phyloP scores from a whole-genome alignment of 2,113 vertebrate species.

The Pseudopipra pipra region DNA sequence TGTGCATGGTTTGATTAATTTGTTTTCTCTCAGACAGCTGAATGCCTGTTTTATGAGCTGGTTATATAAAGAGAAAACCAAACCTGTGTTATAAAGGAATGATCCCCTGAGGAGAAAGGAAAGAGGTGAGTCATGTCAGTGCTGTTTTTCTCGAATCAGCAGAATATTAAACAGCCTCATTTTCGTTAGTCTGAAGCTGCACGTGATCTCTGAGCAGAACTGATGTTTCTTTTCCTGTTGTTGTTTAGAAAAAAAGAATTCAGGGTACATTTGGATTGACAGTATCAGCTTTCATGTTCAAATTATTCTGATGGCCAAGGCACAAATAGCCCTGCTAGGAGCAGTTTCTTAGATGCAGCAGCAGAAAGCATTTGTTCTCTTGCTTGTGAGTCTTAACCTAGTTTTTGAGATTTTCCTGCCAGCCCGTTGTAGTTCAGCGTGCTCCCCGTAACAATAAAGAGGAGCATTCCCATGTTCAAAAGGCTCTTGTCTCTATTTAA shows the following conservation, averaged over 20 bases:
- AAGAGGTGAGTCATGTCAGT: slow-evolving; percentile 39
- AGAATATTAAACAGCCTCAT: slow-evolving; percentile 24
- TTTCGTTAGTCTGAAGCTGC: neutral
- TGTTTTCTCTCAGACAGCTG: neutral
- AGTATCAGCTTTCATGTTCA: neutral
- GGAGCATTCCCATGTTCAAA: neutral
- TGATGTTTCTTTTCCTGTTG: neutral
- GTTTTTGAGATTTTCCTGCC: neutral
- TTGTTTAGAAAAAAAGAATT: neutral
- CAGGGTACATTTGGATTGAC: neutral
- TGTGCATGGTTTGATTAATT: neutral
- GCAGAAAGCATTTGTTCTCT: slow-evolving; percentile 7
- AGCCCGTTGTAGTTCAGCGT: neutral
- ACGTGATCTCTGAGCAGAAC: neutral
- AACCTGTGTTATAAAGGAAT: neutral
- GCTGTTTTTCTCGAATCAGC: slow-evolving; percentile 17
- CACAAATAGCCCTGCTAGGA: neutral
- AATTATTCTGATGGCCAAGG: neutral
- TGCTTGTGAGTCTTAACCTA: neutral
- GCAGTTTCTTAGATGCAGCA: neutral
- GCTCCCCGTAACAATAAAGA: neutral
- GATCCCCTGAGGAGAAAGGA: neutral
- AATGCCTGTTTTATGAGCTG: neutral
- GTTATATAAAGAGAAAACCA: neutral
- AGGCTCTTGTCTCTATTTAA: neutral